A percentile compares a stretch with the other conserved stretches of the same genome.
Conservation (phyloP, 2,113 vertebrate genomes). For the Cariama cristata region DNA sequence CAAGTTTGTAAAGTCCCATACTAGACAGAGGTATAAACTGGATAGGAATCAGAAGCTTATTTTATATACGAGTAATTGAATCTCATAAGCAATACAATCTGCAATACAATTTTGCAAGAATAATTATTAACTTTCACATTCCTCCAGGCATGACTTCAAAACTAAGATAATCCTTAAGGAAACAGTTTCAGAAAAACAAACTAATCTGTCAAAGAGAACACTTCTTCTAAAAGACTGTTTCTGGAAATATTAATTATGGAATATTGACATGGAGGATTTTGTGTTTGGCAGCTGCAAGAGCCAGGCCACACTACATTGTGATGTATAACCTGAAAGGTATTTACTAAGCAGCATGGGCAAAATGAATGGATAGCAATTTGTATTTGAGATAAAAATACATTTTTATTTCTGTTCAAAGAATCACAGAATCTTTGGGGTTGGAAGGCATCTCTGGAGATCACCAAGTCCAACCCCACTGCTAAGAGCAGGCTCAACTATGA, state of each 20-base stretch:
- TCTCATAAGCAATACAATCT: not conserved
- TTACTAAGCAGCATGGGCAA: not conserved
- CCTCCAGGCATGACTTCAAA: not conserved
- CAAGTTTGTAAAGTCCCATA: not conserved
- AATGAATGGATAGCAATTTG: not conserved
- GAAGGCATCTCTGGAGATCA: not conserved
- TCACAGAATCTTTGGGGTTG: not conserved
- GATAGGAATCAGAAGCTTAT: not conserved
- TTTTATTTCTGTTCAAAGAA: not conserved
- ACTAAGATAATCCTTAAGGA: not conserved
- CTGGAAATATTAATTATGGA: not conserved
- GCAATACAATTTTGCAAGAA: not conserved
- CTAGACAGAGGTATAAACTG: not conserved
- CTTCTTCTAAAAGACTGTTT: not conserved
- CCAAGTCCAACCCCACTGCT: not conserved
- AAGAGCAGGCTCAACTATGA: not conserved
- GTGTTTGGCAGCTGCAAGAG: not conserved
- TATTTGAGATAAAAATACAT: not conserved
- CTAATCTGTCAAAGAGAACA: not conserved
- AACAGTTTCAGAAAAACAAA: not conserved
- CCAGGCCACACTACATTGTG: not conserved
- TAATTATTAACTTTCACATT: not conserved
- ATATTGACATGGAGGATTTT: not conserved
- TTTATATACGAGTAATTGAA: not conserved
- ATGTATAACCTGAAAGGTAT: not conserved